Evolutionary conservation across 2,888 invertebrate genomes (phyloP).

Genomic region (Eupithecia vulgata): DNA sequence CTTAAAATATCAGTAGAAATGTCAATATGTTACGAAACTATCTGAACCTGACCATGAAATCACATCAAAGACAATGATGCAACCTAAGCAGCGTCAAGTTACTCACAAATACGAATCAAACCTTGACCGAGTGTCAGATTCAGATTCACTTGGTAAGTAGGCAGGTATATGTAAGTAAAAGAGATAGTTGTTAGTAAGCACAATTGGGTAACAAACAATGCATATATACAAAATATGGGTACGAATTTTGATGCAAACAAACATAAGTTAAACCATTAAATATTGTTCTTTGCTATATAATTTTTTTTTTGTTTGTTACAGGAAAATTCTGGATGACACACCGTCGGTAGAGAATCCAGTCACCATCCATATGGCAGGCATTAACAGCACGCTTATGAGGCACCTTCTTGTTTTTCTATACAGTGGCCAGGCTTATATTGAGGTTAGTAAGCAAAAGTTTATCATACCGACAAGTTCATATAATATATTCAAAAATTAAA

Average conservation of each 20-base stretch:
- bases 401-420: constrained; percentile 93
- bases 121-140: constrained; percentile 36
- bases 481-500: neutral
- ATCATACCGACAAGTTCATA: neutral
- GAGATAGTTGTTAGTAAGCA: neutral
- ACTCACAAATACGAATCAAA: constrained; percentile 25
- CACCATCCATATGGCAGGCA: constrained; percentile 93
- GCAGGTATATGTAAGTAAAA: neutral
- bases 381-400: constrained; percentile 90
- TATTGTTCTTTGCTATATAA: neutral
- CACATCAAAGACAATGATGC: constrained; percentile 27
- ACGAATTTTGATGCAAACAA: neutral
- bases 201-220: neutral
- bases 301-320: constrained; percentile 56
- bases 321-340: constrained; percentile 89
- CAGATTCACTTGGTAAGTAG: neutral
- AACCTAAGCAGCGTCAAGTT: constrained; percentile 26
- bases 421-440: constrained; percentile 92
- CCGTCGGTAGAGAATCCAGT: constrained; percentile 88
- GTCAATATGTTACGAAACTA: neutral
- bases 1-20: neutral
- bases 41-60: constrained; percentile 34
- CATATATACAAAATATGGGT: neutral
- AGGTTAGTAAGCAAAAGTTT: constrained; percentile 77
- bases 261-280: neutral